Conservation (phyloP, 1,140 invertebrate species). For the Drosophila chauvacae region DNA sequence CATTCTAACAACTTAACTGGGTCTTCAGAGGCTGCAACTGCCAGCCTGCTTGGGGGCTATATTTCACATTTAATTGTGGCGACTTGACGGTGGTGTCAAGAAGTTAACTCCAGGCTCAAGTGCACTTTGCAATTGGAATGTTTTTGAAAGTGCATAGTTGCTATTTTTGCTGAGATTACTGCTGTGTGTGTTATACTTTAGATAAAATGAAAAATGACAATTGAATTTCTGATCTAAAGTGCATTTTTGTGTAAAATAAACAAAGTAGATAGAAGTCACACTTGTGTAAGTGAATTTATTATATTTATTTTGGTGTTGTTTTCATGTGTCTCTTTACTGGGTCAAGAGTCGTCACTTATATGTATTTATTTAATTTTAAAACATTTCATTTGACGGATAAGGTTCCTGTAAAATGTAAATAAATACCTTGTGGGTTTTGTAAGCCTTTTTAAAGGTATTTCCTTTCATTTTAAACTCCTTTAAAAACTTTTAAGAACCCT, state of each 20-base stretch:
- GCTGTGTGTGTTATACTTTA: neutral
- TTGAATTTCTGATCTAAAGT: neutral
- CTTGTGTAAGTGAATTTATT: neutral
- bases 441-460: neutral
- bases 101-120: conserved; percentile 23
- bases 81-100: conserved; percentile 33
- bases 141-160: conserved; percentile 19
- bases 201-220: neutral
- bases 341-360: neutral
- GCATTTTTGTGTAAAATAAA: neutral
- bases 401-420: neutral
- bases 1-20: conserved; percentile 53
- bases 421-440: neutral
- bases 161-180: conserved; percentile 1
- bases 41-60: conserved; percentile 19
- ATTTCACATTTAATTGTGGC: conserved; percentile 44
- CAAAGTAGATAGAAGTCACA: neutral
- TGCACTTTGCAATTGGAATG: conserved; percentile 14
- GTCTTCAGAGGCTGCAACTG: conserved; percentile 32
- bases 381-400: neutral
- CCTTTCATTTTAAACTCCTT: neutral
- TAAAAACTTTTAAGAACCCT: neutral
- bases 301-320: neutral
- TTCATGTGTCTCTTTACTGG: neutral
- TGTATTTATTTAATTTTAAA: neutral